Percentiles rank a stretch among this genome's conserved stretches.
Conservation (phyloP, 2,888 invertebrate species). For the Phyto melanocephala region DNA sequence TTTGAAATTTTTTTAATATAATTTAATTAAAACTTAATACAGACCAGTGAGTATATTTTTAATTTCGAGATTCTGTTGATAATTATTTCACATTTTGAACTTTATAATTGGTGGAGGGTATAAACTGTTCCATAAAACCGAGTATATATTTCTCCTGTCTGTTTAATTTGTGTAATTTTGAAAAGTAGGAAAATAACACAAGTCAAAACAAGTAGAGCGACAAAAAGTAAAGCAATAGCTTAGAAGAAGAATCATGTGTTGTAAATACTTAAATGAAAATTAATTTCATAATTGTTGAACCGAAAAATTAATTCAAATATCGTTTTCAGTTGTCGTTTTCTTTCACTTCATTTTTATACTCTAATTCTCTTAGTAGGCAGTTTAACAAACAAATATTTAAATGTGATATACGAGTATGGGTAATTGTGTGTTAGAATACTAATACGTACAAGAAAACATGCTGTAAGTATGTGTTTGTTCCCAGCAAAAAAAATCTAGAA, state of each 20-base stretch:
- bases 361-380: slow-evolving; percentile 9
- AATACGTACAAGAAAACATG: not conserved
- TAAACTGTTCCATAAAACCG: too few relatives aligned
- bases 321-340: slow-evolving; percentile 1
- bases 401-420: not conserved
- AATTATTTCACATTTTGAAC: too few relatives aligned
- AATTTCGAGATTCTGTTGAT: too few relatives aligned
- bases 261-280: slow-evolving; percentile 27
- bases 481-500: too few relatives aligned
- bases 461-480: too few relatives aligned
- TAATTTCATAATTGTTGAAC: slow-evolving; percentile 55
- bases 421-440: not conserved
- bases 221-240: not conserved
- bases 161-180: too few relatives aligned
- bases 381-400: not conserved
- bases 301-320: slow-evolving; percentile 56
- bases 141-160: too few relatives aligned
- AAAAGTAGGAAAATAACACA: too few relatives aligned
- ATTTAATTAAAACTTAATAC: too few relatives aligned
- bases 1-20: too few relatives aligned
- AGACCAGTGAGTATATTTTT: too few relatives aligned
- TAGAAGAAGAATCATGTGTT: not conserved
- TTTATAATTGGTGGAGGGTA: too few relatives aligned
- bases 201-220: not conserved
- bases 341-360: slow-evolving; percentile 1